Evolutionary conservation across 92 coral and sea anemone species (phyloP).

Genomic region (Pocillopora meandrina): DNA sequence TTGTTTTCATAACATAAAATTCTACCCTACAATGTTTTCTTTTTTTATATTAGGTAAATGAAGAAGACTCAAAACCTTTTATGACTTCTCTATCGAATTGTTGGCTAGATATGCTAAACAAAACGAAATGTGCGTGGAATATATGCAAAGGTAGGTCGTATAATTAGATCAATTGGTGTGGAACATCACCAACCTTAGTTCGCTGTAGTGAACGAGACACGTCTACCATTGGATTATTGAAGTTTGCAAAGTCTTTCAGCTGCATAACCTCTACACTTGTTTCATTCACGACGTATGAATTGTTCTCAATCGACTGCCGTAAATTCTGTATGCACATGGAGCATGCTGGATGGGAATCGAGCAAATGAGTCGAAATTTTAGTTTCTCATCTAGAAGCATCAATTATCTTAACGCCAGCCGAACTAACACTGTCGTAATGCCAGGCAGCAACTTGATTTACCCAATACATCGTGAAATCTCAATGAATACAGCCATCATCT

Average conservation of each 20-base stretch:
- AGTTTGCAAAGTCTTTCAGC: conserved; percentile 45
- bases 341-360: conserved; percentile 56
- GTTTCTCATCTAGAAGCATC: not conserved
- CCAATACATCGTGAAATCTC: too few relatives aligned
- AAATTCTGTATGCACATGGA: conserved; percentile 74
- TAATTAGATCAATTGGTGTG: not conserved
- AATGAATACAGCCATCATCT: too few relatives aligned
- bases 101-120: too few relatives aligned
- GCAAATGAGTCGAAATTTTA: not conserved
- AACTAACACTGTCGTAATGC: not conserved
- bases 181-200: conserved; percentile 45
- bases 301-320: conserved; percentile 34
- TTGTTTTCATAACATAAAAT: too few relatives aligned
- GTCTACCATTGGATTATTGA: conserved; percentile 55
- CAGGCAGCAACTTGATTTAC: not conserved
- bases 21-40: too few relatives aligned
- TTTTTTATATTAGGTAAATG: too few relatives aligned
- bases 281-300: conserved; percentile 29
- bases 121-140: not conserved
- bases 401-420: not conserved
- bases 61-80: too few relatives aligned
- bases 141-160: too few relatives aligned
- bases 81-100: too few relatives aligned
- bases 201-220: conserved; percentile 19
- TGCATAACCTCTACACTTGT: conserved; percentile 22